Base-by-base conservation (phyloP, 2,797 vertebrate species). In the Varecia variegata region DNA sequence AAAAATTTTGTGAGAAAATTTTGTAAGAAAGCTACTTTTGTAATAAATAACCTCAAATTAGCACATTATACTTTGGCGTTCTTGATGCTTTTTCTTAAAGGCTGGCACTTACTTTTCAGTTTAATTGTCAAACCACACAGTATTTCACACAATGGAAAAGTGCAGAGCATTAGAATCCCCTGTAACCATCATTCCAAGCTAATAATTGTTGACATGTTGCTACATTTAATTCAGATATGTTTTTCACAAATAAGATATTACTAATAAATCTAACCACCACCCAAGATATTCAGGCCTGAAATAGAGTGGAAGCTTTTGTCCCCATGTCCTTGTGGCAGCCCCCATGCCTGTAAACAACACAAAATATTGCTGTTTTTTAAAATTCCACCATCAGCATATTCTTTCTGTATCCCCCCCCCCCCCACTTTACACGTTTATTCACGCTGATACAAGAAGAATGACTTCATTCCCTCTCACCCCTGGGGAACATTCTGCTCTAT, bases 331-430 rank as follows among this genome's bases (percentile, higher is more conserved):
- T 8, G 10, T 1, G 7, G 35, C 47, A 23, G 14, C 32, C 47
- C 20, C 27, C 3, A 4, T 2, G 4, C 23, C 65, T 52, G 20
- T 3, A 15, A 50, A 58, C 0, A 9, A 8, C 76, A n/a, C 18
- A 15, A 6, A 27, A 15, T 0, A 0, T 0, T 0, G 17, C 5
- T 18, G 35, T 35, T 68, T 35, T 43, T 30, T 2, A 10, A 8
- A 21, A 27, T 27, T 18, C 32, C 18, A 4, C 8, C 35, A 7
- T 5, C 30, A 18, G n/a, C 30, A 12, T 2, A 2, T 3, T 45
- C 58, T 7, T 23, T 7, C 45, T 0, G 11, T 0, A 5, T 3
- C 27, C n/a, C 32, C 2, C 6, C 5, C 35, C 17, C 32, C 30
- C 17, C 67, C 5, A 7, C 13, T n/a, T 62, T 7, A 7, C 4